Evolutionary conservation across 2,888 invertebrate genomes (phyloP), one percentile per base, ranked within the genome.

Genomic region (Seladonia tumulorum): DNA sequence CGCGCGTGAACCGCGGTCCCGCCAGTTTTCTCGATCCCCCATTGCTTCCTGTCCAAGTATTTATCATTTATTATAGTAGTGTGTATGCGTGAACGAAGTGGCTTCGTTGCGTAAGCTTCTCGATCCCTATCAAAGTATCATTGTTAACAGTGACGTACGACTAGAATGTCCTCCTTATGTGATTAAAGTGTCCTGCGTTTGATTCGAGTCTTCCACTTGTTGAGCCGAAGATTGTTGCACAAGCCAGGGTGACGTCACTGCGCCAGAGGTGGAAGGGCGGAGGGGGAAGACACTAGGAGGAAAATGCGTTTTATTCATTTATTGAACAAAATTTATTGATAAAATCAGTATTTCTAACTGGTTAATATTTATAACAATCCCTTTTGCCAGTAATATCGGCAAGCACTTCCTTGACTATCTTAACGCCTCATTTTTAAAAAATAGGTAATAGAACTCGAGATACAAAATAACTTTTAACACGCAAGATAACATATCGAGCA

Each of bases 1-100:
- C 47, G 42, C 68, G 72, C 82, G 71, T 63, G 53, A 39, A 66
- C 35, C 29, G 3, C 25, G 72, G 29, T 29, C 49, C 49, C 14
- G 35, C 49, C 72, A 35, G 2, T 47, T 29, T 10, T 47, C 47
- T 47, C 72, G 47, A 49, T 49, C 29, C 63, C 1, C 0, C 8
- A 18, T 42, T 5, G 2, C 22, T 12, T 42, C 14, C 42, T 39
- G 22, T 70, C n/a, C 10, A 42, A n/a, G 42, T n/a, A 22, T 39
- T 42, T 18, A 49, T 22, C 22, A 53, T 10, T 18, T 10, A 14
- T 22, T 8, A n/a, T 39, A 22, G 25, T 5, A 25, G 3, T n/a
- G 12, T 10, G 10, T n/a, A 8, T 12, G 1, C 35, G 35, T n/a
- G 57, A n/a, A 25, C n/a, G 60, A 60, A 60, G 5, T 53, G 18